phyloP scores from a whole-genome alignment of 2,888 invertebrate species.

The Eilema caniola region DNA sequence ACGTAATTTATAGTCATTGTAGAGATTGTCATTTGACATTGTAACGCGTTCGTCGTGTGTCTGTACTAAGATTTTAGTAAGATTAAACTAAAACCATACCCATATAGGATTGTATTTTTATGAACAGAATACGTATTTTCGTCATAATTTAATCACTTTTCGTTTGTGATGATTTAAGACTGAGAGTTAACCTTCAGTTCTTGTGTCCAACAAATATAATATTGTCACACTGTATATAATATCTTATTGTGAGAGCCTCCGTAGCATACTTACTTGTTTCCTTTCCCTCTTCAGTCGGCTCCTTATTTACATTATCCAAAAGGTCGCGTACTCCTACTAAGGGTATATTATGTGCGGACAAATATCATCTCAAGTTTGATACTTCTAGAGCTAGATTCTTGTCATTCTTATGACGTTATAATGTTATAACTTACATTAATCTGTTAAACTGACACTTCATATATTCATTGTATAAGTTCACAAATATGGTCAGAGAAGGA shows the following conservation, averaged over 20 bases:
- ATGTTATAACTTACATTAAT: neutral
- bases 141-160: no score
- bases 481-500: no score
- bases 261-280: neutral
- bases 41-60: no score
- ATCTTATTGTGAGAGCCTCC: neutral
- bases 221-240: neutral
- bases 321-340: neutral
- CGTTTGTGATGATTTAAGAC: no score
- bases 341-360: neutral
- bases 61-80: no score
- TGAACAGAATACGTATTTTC: no score
- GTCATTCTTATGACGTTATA: neutral
- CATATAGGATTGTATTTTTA: no score
- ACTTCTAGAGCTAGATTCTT: neutral
- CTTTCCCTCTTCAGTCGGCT: neutral
- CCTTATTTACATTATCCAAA: neutral
- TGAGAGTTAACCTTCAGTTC: no score
- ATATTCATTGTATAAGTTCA: no score
- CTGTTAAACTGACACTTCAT: neutral
- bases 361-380: neutral
- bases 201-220: neutral
- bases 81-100: no score
- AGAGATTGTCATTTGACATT: no score
- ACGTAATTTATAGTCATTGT: no score